Evolutionary conservation across 1,140 invertebrate genomes (phyloP).

Genomic region (Eubasilissa regina): DNA sequence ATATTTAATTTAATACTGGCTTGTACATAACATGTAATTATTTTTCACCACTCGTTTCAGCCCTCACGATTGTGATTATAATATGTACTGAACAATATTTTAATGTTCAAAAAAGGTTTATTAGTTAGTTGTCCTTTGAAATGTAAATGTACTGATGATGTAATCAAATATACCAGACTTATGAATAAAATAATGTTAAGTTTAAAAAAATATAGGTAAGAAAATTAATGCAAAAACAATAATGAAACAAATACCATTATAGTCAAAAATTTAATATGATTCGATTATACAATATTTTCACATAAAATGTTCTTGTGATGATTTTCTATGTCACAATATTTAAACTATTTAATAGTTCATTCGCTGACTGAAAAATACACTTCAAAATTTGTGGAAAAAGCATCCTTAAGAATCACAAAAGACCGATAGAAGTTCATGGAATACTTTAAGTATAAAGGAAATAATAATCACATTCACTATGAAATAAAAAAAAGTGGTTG

Average conservation of each 20-base stretch:
- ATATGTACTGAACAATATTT: too few relatives aligned
- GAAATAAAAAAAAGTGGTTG: constrained; percentile 25
- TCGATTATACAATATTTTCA: constrained; percentile 31
- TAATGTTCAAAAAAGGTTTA: too few relatives aligned
- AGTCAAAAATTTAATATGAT: constrained; percentile 42
- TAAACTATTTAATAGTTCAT: constrained; percentile 31
- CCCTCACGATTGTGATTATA: too few relatives aligned
- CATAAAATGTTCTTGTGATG: constrained; percentile 11
- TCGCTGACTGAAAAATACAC: background rate
- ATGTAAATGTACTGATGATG: too few relatives aligned
- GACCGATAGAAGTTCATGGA: constrained; percentile 21
- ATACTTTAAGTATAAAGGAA: constrained; percentile 43
- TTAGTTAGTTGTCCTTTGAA: too few relatives aligned
- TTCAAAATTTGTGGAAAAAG: constrained; percentile 3
- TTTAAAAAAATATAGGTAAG: background rate
- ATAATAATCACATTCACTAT: constrained; percentile 42
- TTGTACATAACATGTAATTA: too few relatives aligned
- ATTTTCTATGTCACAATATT: constrained; percentile 18
- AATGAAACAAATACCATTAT: constrained; percentile 35
- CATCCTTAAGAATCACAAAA: constrained; percentile 36
- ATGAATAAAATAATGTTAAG: too few relatives aligned
- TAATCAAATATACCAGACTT: too few relatives aligned
- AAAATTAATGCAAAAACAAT: background rate
- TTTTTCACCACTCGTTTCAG: too few relatives aligned
- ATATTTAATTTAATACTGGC: too few relatives aligned